Conservation (phyloP, 2,113 vertebrate species). For the Rhabdomys dilectus region DNA sequence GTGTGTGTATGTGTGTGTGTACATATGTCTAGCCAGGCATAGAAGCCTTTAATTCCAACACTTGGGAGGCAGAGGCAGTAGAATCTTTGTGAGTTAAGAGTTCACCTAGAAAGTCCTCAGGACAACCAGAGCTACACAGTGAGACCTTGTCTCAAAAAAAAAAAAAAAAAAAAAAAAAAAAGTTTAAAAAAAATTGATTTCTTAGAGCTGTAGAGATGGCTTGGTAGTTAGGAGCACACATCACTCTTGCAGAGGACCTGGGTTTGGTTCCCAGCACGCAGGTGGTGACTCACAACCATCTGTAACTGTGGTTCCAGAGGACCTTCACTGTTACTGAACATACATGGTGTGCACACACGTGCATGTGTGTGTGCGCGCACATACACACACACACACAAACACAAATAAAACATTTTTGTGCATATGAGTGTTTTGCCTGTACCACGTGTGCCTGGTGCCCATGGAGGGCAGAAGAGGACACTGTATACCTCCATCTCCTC, state of each 20-base stretch:
- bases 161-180: background rate
- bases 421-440: background rate
- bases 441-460: background rate
- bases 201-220: background rate
- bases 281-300: background rate
- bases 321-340: background rate
- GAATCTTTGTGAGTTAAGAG: background rate
- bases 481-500: background rate
- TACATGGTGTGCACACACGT: background rate
- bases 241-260: background rate
- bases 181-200: background rate
- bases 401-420: background rate
- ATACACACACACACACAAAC: background rate
- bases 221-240: background rate
- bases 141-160: background rate
- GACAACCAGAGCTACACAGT: background rate
- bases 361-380: accelerated
- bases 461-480: background rate
- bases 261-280: background rate
- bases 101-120: background rate
- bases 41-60: background rate
- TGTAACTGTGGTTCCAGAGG: background rate
- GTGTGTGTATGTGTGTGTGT: no score
- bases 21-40: background rate
- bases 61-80: background rate